Evolutionary conservation across 2,797 vertebrate species (phyloP), one percentile per base, ranked within the genome.

Genomic region (Periparus ater): DNA sequence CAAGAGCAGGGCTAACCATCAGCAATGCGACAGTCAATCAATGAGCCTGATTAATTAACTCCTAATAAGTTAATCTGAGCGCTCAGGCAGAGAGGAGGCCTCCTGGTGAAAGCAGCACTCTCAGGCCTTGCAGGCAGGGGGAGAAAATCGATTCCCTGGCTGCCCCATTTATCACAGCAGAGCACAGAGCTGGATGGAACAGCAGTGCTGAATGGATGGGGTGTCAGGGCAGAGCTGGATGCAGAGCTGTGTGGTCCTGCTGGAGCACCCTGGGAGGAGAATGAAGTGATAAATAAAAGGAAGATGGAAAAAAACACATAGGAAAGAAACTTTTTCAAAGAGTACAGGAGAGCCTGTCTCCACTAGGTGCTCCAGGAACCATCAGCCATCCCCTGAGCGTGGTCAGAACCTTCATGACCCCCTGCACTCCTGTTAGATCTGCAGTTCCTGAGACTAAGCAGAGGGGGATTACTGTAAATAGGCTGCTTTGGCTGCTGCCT

Each of bases 11-110:
- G 53, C 68, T 93, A 89, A 75, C 76, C 60, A 72, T 27, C 78
- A 67, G 60, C 75, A 84, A 7, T 7, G 63, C 88, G 96, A 94
- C 95, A 96, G 77, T 17, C 79, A 93, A 48, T 96, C 96, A 91
- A 97, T 97, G 63, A 70, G 20, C 42, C 66, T 96, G 96, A 97
- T 96, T 97, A 97, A 97, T 97, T 96, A 96, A 97, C 93, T 97
- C 85, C 89, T 91, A 94, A 95, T 93, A 85, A 96, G 89, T 95
- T 96, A 94, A 84, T 96, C 91, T 93, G 93, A 91, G 95, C 29
- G 5, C 48, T 81, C 90, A 91, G 85, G 93, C 88, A 73, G 82
- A 88, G 73, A 93, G 93, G n/a, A 84, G 87, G 62, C 73, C 87
- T 95, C 76, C 91, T 84, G 73, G 74, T 92, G 79, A 85, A 88